These are phyloP conservation scores for Bradypodion pumilum DNA, from an alignment of 2,797 vertebrate species.

Conservation along the genomic window DNA sequence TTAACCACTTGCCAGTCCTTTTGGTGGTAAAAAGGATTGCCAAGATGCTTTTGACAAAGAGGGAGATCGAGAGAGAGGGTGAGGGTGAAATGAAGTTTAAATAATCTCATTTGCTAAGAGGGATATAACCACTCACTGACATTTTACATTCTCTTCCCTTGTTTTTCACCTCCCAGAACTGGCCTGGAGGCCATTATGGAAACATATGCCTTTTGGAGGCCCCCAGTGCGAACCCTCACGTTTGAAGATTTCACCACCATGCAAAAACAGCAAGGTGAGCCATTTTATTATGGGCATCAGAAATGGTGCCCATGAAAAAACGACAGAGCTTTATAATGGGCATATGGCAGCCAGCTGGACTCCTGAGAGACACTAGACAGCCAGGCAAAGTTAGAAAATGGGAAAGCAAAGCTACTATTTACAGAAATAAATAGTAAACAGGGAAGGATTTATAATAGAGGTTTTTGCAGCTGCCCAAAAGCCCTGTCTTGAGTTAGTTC, in stretches of 20 bases:
- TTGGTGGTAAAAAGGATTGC: conserved; percentile 25
- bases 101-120: conserved; percentile 14
- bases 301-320: not conserved
- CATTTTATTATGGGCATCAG: not conserved
- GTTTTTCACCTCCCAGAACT: conserved; percentile 78
- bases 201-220: conserved; percentile 99
- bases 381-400: conserved; percentile 16
- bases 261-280: conserved; percentile 97
- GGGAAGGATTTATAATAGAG: fast-evolving
- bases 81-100: conserved; percentile 15
- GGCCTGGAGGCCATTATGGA: conserved; percentile 99
- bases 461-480: fast-evolving
- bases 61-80: no score
- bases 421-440: no score
- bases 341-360: fast-evolving
- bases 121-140: conserved; percentile 6
- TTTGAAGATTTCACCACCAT: conserved; percentile 99
- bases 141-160: conserved; percentile 39
- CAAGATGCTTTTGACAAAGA: not conserved
- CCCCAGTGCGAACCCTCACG: conserved; percentile 95
- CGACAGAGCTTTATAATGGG: not conserved
- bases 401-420: conserved; percentile 12
- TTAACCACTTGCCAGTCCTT: no score
- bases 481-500: not conserved
- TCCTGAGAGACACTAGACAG: not conserved